Percentiles rank a stretch among this genome's conserved stretches.
Evolutionary conservation across 2,113 vertebrate genomes (phyloP).

Genomic region (Macquaria ambigua): DNA sequence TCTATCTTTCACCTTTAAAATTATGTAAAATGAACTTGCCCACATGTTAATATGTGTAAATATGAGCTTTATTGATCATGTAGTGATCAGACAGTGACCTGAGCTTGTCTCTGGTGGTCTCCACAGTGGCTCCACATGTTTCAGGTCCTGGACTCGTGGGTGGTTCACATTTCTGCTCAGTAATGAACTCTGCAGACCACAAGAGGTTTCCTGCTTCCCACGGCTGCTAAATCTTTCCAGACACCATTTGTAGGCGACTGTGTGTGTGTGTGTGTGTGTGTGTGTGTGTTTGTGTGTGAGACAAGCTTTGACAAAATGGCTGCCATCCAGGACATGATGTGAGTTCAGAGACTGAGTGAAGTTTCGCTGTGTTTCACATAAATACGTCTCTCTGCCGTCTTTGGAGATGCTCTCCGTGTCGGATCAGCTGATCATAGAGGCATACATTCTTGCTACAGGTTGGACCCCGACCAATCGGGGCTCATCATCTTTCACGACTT

Average conservation of each 20-base stretch:
- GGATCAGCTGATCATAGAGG: too few species aligned
- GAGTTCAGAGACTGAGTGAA: not conserved
- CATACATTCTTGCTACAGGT: too few species aligned
- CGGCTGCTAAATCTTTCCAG: conserved; percentile 69
- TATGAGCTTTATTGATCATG: not conserved
- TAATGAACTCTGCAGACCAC: conserved; percentile 75
- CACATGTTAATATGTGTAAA: too few species aligned
- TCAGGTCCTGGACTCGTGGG: conserved; percentile 52
- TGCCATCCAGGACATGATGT: not conserved
- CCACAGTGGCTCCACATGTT: conserved; percentile 35
- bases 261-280: conserved; percentile 1
- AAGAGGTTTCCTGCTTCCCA: conserved; percentile 68
- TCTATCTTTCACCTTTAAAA: too few species aligned
- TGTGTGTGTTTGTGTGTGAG: not conserved
- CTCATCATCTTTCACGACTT: too few species aligned
- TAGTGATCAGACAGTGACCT: not conserved
- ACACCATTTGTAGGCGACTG: not conserved
- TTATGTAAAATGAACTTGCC: not conserved
- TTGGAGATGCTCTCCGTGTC: too few species aligned
- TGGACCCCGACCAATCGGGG: too few species aligned
- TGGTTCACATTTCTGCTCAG: conserved; percentile 68
- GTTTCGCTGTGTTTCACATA: too few species aligned
- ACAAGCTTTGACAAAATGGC: not conserved
- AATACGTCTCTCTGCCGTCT: too few species aligned
- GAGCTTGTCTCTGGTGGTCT: conserved; percentile 7